Conservation (phyloP, 2,888 invertebrate species). For the Euphydryas editha region DNA sequence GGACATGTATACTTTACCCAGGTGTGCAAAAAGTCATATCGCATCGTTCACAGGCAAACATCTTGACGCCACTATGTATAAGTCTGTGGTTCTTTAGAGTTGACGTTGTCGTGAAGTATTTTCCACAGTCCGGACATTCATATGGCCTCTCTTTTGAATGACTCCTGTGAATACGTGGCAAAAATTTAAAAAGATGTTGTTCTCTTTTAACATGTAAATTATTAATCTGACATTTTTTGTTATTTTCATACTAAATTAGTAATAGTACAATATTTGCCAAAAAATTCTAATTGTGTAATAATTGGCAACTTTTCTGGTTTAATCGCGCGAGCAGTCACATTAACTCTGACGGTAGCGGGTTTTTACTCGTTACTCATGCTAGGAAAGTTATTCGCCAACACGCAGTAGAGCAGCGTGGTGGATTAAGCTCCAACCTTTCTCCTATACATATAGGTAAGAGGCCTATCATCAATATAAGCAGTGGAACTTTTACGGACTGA, state of each 20-base stretch:
- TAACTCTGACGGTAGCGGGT: no score
- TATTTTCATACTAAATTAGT: no score
- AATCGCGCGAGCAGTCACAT: no score
- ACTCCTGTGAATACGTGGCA: conserved; percentile 50
- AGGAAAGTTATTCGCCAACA: no score
- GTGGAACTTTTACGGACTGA: no score
- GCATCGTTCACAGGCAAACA: conserved; percentile 57
- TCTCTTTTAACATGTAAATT: neutral
- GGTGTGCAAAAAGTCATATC: conserved; percentile 61
- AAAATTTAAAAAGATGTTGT: neutral
- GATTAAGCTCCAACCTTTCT: no score
- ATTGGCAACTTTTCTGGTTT: no score
- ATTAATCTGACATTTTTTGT: neutral
- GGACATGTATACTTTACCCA: conserved; percentile 52
- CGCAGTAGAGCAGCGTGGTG: no score
- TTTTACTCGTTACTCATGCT: no score
- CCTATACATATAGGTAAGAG: no score
- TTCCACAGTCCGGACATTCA: conserved; percentile 65
- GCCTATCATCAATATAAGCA: no score
- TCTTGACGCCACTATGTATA: conserved; percentile 58
- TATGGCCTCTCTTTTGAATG: conserved; percentile 75
- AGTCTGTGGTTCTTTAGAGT: conserved; percentile 62
- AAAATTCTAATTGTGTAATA: no score
- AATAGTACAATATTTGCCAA: neutral
- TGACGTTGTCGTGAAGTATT: conserved; percentile 55